Percentiles rank a stretch among this genome's conserved stretches.
Evolutionary conservation across 2,113 vertebrate species (phyloP).

Genomic region (Otus sunia): DNA sequence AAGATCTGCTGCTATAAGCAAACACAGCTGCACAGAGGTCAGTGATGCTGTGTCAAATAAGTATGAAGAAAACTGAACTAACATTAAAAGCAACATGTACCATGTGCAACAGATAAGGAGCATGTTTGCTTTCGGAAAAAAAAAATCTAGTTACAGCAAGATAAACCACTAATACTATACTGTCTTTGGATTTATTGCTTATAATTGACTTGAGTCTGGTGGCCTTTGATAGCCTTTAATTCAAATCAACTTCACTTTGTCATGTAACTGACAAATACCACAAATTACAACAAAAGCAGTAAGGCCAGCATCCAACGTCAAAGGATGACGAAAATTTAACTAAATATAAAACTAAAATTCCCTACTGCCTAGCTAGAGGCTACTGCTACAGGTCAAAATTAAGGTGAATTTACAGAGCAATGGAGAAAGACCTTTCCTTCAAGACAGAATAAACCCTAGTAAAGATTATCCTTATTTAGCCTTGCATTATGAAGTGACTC

Average conservation of each 20-base stretch:
- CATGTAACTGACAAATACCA: not conserved
- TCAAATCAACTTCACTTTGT: not conserved
- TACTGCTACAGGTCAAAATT: not conserved
- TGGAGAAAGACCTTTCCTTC: not conserved
- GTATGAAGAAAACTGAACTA: not conserved
- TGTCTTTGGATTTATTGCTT: not conserved
- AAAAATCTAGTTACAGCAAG: not conserved
- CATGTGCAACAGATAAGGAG: not conserved
- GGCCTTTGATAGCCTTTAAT: not conserved
- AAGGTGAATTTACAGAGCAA: not conserved
- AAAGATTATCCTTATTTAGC: slow-evolving; percentile 54
- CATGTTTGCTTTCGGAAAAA: not conserved
- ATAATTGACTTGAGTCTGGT: not conserved
- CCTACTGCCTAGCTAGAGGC: not conserved
- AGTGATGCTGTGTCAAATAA: not conserved
- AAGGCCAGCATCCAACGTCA: not conserved
- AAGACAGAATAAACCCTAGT: not conserved
- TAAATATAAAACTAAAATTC: not conserved
- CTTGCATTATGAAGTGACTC: slow-evolving; percentile 38
- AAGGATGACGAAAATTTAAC: slow-evolving; percentile 21
- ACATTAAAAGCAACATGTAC: not conserved
- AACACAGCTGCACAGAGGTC: not conserved
- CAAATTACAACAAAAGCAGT: not conserved
- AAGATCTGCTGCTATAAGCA: not conserved
- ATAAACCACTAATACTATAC: not conserved